Evolutionary conservation across 2,888 invertebrate genomes (phyloP), one percentile per base, ranked within the genome.

Genomic region (Hyalella azteca): DNA sequence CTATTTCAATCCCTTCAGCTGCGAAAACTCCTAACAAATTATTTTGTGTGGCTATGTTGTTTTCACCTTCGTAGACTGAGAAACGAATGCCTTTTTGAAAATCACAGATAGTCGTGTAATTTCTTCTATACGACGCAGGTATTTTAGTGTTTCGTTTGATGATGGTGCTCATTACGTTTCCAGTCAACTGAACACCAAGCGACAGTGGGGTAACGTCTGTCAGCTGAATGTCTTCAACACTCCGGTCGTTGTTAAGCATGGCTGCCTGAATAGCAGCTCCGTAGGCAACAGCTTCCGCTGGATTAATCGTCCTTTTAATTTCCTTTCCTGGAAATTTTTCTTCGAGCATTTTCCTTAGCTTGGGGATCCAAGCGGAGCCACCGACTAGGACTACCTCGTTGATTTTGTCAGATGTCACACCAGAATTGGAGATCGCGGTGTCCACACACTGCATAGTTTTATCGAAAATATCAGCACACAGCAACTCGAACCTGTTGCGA

Each of bases 341-440:
- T 0, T 90, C 90, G 59, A 94, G 90, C 1, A 91, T 90, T 40
- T 92, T 90, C 86, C 93, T 93, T 22, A 94, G 88, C 86, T 92
- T 91, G 0, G 93, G 93, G 82, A 93, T 92, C 87, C 93, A 93
- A 89, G 93, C 91, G 73, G 92, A 91, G 15, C 93, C 94, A 19
- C 94, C 94, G 86, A 92, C 91, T n/a, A 94, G 86, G 1, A 94
- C 87, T 73, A 90, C 88, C 89, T 90, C 85, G 50, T 85, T 81
- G 48, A 79, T 85, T 82, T 86, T 84, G 59, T 85, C 81, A 22
- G 88, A 85, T 45, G 86, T 85, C 2, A 88, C 87, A 49, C 86
- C 86, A 9, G 86, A 81, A 83, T 92, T 88, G 7, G n/a, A 15
- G n/a, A 73, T 4, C 1, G 41, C 73, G 4, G 36, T 19, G 11